These are phyloP conservation scores for Silurus meridionalis DNA, from an alignment of 2,113 vertebrate genomes.

Conservation along the genomic window DNA sequence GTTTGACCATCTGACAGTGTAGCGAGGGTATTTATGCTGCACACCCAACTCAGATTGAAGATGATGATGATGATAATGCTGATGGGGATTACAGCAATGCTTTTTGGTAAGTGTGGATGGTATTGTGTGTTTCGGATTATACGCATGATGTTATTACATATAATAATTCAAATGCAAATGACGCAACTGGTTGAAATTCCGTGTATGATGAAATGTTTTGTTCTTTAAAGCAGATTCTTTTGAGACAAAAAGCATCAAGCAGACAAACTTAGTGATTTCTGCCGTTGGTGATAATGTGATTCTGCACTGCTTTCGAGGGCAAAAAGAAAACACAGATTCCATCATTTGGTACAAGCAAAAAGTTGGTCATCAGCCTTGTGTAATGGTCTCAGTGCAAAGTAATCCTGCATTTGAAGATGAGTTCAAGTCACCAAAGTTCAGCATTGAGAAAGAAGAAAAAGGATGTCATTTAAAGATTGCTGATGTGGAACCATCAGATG, in stretches of 20 bases:
- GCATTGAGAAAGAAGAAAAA: not conserved
- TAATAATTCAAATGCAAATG: not conserved
- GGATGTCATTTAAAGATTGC: slow-evolving; percentile 1
- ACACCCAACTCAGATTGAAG: not conserved
- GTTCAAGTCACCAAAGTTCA: not conserved
- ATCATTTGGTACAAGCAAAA: slow-evolving; percentile 16
- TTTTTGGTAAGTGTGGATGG: not conserved
- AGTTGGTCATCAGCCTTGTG: not conserved
- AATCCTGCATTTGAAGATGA: not conserved
- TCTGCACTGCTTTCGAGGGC: not conserved
- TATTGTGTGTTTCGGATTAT: not conserved
- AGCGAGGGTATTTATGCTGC: not conserved
- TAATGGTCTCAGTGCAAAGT: not conserved
- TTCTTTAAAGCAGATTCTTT: not conserved
- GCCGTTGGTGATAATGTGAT: slow-evolving; percentile 24
- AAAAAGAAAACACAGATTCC: not conserved
- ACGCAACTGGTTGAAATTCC: not conserved
- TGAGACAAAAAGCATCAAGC: not conserved
- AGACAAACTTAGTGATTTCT: not conserved
- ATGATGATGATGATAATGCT: not conserved
- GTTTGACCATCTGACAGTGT: not conserved
- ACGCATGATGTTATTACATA: not conserved
- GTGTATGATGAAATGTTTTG: not conserved
- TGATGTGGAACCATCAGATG: not conserved
- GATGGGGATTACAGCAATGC: not conserved